Base-by-base conservation (phyloP, 1,140 invertebrate genomes). In the Drosophila hydei region DNA sequence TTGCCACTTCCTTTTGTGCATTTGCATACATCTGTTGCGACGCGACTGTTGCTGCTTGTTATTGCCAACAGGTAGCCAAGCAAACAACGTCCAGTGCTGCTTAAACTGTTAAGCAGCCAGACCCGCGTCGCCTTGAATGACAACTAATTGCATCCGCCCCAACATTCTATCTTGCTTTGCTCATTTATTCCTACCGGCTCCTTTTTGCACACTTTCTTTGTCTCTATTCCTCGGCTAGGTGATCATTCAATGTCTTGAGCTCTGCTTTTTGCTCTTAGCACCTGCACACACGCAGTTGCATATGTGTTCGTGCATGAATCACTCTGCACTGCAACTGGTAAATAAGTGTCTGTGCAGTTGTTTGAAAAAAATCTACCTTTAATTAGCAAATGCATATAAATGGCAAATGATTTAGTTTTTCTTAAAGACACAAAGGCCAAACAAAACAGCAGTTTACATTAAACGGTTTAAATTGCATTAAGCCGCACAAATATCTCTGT, bases 1-100 rank as follows among this genome's bases (percentile, higher is more conserved):
- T 65, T 83, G 75, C 67, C 76, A 79, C 60, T 83, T 80, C 78
- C 78, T 81, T 85, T 76, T 72, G 59, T 78, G 72, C 75, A 83
- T 60, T 83, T 78, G 74, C 62, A 70, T 63, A 27, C 38, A 59
- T 63, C 30, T 45, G 33, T 61, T 54, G 65, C 48, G 43, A 23
- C 51, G 65, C 48, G 43, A 23, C 51, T 64, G 42, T 55, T 52
- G 38, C 45, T 52, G 38, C 9, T 33, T 11, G 30, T 33, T 61
- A 43, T 70, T 72, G 62, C 65, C 79, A 83, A 83, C 79, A 83
- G 79, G 79, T 83, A 79, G 78, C 59, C 9, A 48, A 48, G n/a
- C 27, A 36, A 62, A 40, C 25, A 4, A 11, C 38, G 16, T 16
- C n/a, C 33, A 68, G 43, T 76, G 58, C 38, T 50, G 7, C 7